These are phyloP conservation scores for Tiliacea citrago DNA, from an alignment of 2,888 invertebrate species.

Conservation along the genomic window DNA sequence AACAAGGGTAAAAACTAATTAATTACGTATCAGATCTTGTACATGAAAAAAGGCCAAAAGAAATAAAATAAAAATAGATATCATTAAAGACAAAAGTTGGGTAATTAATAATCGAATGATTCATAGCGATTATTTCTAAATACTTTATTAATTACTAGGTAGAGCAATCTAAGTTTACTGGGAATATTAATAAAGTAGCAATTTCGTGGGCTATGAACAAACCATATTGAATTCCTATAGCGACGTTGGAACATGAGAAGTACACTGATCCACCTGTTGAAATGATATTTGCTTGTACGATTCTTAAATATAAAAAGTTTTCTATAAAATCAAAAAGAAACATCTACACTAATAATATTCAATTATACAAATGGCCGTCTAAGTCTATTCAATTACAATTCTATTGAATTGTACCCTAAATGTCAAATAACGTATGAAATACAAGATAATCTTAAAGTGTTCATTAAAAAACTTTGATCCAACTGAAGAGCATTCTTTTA, in stretches of 20 bases:
- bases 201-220: slow-evolving; percentile 74
- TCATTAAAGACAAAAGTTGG: slow-evolving; percentile 21
- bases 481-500: not conserved
- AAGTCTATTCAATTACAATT: not conserved
- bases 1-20: slow-evolving; percentile 33
- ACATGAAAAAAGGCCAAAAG: slow-evolving; percentile 27
- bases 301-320: not conserved
- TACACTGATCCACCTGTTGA: slow-evolving; percentile 85
- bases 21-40: slow-evolving; percentile 29
- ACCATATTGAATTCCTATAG: slow-evolving; percentile 83
- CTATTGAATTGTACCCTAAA: not conserved
- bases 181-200: slow-evolving; percentile 45
- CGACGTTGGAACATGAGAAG: slow-evolving; percentile 78
- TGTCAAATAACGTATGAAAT: not conserved
- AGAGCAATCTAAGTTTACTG: slow-evolving; percentile 56
- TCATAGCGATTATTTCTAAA: slow-evolving; percentile 37
- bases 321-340: slow-evolving; percentile 6
- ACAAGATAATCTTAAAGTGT: not conserved
- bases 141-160: slow-evolving; percentile 37
- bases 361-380: not conserved
- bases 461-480: not conserved
- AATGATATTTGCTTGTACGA: slow-evolving; percentile 67
- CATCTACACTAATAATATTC: not conserved
- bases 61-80: slow-evolving; percentile 19
- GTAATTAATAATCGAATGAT: slow-evolving; percentile 12